Conservation (phyloP, 2,113 vertebrate genomes). For the Vicugna pacos region DNA sequence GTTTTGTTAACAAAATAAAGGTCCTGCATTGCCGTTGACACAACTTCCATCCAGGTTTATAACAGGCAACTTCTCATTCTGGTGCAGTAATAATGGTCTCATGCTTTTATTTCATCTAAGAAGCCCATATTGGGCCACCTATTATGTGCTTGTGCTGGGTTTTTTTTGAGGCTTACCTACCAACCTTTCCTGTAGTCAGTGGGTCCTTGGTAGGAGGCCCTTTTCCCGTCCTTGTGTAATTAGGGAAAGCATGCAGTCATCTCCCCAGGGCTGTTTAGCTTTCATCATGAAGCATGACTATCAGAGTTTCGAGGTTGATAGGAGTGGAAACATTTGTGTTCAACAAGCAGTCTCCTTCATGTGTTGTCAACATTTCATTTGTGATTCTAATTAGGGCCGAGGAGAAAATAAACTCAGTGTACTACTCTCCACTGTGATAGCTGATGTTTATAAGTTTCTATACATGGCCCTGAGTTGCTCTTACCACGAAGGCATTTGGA, state of each 20-base stretch:
- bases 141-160: background rate
- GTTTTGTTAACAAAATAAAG: background rate
- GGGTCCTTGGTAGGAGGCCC: background rate
- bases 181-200: background rate
- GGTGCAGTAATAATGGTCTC: background rate
- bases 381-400: slow-evolving; percentile 71
- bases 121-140: background rate
- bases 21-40: background rate
- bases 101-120: background rate
- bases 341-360: slow-evolving; percentile 71
- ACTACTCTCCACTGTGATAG: background rate
- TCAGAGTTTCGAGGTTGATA: slow-evolving; percentile 72
- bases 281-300: slow-evolving; percentile 70
- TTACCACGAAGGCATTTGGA: background rate
- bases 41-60: background rate
- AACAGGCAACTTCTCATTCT: background rate
- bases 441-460: slow-evolving; percentile 40
- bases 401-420: slow-evolving; percentile 63
- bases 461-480: background rate
- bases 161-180: background rate
- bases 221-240: slow-evolving; percentile 37
- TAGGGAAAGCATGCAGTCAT: slow-evolving; percentile 60
- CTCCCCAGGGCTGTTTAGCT: slow-evolving; percentile 70
- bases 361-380: slow-evolving; percentile 75
- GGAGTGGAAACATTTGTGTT: slow-evolving; percentile 78